Evolutionary conservation across 1,140 invertebrate species (phyloP).

Genomic region (Scaptomyza hsui): DNA sequence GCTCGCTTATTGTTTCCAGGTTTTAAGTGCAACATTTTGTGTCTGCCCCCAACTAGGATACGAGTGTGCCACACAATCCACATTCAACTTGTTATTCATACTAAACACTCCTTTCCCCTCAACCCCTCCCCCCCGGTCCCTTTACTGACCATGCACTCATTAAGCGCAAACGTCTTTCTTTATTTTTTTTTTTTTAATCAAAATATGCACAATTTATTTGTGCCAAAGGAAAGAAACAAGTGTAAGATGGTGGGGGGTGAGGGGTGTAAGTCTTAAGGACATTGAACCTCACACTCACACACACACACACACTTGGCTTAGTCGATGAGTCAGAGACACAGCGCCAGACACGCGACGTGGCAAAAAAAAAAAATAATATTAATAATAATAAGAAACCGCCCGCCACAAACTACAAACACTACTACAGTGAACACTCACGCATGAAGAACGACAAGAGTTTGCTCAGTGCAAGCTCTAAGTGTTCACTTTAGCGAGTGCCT

Average conservation of each 20-base stretch:
- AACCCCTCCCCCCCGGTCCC: background rate
- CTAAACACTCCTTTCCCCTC: constrained; percentile 2
- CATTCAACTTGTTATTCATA: constrained; percentile 35
- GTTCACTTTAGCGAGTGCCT: background rate
- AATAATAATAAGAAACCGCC: no score
- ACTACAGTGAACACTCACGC: background rate
- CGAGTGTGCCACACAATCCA: constrained; percentile 3
- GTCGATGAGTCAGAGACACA: constrained; percentile 36
- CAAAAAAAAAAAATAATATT: constrained; percentile 19
- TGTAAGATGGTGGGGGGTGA: background rate
- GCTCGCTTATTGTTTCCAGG: constrained; percentile 47
- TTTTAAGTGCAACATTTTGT: constrained; percentile 33
- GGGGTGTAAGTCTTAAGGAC: constrained; percentile 29
- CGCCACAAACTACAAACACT: constrained; percentile 18
- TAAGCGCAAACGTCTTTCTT: constrained; percentile 20
- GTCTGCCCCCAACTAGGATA: constrained; percentile 37
- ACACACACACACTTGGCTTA: background rate
- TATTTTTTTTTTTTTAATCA: constrained; percentile 38
- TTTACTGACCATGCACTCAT: constrained; percentile 28
- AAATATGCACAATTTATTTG: constrained; percentile 49
- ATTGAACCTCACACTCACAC: constrained; percentile 37
- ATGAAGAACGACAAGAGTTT: background rate
- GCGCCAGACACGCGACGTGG: constrained; percentile 37
- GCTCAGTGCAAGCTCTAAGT: no score
- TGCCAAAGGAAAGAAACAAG: constrained; percentile 25